Percentiles rank a stretch among this genome's conserved stretches.
Conservation (phyloP, 2,113 vertebrate species). For the Scopus umbretta region DNA sequence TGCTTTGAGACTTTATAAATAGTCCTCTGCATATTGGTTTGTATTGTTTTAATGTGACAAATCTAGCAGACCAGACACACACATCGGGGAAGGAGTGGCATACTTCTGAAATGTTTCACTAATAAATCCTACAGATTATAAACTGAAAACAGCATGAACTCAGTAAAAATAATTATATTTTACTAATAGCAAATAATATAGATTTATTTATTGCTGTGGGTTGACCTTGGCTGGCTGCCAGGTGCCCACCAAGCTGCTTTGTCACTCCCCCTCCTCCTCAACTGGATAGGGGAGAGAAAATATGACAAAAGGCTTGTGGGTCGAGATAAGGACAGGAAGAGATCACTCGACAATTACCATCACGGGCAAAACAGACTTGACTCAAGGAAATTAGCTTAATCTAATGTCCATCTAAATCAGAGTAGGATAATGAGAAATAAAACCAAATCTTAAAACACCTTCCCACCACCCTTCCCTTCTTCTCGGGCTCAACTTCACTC, state of each 20-base stretch:
- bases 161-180: neutral
- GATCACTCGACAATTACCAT: neutral
- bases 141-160: neutral
- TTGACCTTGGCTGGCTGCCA: neutral
- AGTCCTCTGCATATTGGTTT: neutral
- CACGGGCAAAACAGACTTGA: rapidly evolving
- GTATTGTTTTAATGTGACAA: neutral
- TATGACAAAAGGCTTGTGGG: rapidly evolving
- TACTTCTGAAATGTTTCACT: neutral
- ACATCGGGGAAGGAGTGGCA: neutral
- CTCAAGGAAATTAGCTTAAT: neutral
- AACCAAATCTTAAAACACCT: neutral
- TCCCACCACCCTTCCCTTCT: neutral
- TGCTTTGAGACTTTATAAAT: neutral
- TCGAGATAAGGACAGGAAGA: neutral
- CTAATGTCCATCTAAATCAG: neutral
- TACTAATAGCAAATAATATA: neutral
- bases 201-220: neutral
- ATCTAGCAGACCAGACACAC: neutral
- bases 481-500: neutral
- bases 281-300: neutral
- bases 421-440: neutral
- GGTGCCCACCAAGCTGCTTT: neutral
- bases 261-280: neutral
- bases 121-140: neutral